Evolutionary conservation across 2,888 invertebrate species (phyloP).

Genomic region (Patella depressa): DNA sequence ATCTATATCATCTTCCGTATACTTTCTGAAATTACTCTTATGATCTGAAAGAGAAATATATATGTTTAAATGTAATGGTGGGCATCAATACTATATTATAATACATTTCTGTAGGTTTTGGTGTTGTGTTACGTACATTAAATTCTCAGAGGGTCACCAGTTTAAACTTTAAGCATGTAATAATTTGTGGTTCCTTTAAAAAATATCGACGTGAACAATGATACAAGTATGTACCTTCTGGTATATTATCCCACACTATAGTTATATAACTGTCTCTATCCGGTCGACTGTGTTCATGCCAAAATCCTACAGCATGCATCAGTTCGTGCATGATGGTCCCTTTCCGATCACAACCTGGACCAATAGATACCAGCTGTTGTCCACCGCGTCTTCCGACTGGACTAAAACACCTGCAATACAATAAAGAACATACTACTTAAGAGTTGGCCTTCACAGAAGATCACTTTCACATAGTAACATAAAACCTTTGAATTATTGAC

Average conservation of each 20-base stretch:
- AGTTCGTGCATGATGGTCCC: slow-evolving; percentile 84
- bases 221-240: slow-evolving; percentile 35
- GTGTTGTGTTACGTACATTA: background rate
- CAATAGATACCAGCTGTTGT: slow-evolving; percentile 81
- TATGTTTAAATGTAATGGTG: too few species aligned
- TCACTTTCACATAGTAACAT: too few species aligned
- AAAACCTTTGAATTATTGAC: too few species aligned
- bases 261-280: slow-evolving; percentile 82
- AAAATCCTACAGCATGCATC: slow-evolving; percentile 85
- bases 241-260: slow-evolving; percentile 51
- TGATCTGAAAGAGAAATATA: slow-evolving; percentile 65
- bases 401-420: slow-evolving; percentile 78
- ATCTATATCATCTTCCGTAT: slow-evolving; percentile 66
- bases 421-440: too few species aligned
- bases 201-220: background rate
- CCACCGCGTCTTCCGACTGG: slow-evolving; percentile 83
- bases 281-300: slow-evolving; percentile 85
- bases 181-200: background rate
- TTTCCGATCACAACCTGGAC: slow-evolving; percentile 70
- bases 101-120: too few species aligned
- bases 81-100: too few species aligned
- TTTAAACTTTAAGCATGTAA: background rate
- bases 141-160: background rate
- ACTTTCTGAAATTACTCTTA: slow-evolving; percentile 74
- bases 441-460: too few species aligned